These are phyloP conservation scores for Colostygia pectinataria DNA, from an alignment of 2,888 invertebrate species.

Conservation along the genomic window DNA sequence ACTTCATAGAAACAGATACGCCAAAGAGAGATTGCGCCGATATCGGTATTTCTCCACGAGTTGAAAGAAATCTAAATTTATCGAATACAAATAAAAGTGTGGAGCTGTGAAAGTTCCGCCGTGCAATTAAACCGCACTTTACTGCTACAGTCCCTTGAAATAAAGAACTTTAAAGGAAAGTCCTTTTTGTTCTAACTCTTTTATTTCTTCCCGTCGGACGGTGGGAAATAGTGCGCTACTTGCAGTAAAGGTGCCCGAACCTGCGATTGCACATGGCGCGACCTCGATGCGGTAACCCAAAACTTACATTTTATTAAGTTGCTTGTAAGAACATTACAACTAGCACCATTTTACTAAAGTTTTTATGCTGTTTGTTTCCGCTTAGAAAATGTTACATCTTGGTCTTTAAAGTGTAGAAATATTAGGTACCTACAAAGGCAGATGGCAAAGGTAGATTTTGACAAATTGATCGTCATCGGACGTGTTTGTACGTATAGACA, in stretches of 20 bases:
- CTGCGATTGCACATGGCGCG: conserved; percentile 56
- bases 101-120: conserved; percentile 64
- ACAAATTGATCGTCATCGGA: too few species aligned
- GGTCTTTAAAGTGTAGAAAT: too few species aligned
- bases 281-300: conserved; percentile 40
- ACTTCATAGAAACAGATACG: conserved; percentile 43
- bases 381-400: not conserved
- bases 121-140: conserved; percentile 80
- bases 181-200: conserved; percentile 59
- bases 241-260: conserved; percentile 55
- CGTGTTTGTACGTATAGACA: too few species aligned
- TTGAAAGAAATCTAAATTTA: conserved; percentile 67
- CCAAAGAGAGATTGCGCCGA: conserved; percentile 49
- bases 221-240: conserved; percentile 26
- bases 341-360: conserved; percentile 10
- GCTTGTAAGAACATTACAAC: conserved; percentile 13
- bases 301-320: conserved; percentile 46
- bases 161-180: conserved; percentile 76
- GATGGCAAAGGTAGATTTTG: too few species aligned
- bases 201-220: conserved; percentile 25
- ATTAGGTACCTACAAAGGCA: too few species aligned
- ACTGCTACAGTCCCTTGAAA: conserved; percentile 75
- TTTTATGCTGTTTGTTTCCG: conserved; percentile 9
- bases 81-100: conserved; percentile 67
- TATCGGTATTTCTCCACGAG: conserved; percentile 49